These are phyloP conservation scores for Ctenopoma kingsleyae DNA, from an alignment of 2,797 vertebrate species.

Conservation along the genomic window DNA sequence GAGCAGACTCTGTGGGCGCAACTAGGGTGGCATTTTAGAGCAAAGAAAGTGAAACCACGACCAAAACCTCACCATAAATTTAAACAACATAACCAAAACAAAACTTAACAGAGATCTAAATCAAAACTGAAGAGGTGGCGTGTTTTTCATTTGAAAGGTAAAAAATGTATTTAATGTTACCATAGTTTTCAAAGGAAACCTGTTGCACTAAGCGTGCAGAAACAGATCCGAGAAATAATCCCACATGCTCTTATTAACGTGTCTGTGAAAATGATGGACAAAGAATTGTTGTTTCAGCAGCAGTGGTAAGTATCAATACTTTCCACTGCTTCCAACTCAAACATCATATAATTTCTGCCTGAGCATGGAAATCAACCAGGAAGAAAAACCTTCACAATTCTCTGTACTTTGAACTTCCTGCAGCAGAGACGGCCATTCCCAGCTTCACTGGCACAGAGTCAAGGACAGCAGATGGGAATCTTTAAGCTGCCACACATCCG, in stretches of 20 bases:
- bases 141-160: constrained; percentile 12
- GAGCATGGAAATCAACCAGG: constrained; percentile 34
- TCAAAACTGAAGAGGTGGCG: background rate
- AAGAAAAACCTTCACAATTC: constrained; percentile 49
- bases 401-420: constrained; percentile 55
- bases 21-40: constrained; percentile 18
- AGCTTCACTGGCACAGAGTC: constrained; percentile 74
- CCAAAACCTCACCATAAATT: constrained; percentile 32
- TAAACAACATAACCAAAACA: constrained; percentile 25
- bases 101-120: constrained; percentile 25
- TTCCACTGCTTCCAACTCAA: constrained; percentile 44
- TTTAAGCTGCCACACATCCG: constrained; percentile 71
- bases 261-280: background rate
- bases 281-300: constrained; percentile 12
- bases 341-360: constrained; percentile 28
- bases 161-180: background rate
- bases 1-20: constrained; percentile 14
- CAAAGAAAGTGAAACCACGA: constrained; percentile 25
- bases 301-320: constrained; percentile 13
- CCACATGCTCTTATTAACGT: constrained; percentile 5
- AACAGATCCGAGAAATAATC: background rate
- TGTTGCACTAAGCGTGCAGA: background rate
- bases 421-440: constrained; percentile 42
- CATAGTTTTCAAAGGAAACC: background rate
- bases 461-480: constrained; percentile 83